Percentiles rank a stretch among this genome's conserved stretches.
Conservation (phyloP, 2,113 vertebrate species). For the Toxotes chatareus region DNA sequence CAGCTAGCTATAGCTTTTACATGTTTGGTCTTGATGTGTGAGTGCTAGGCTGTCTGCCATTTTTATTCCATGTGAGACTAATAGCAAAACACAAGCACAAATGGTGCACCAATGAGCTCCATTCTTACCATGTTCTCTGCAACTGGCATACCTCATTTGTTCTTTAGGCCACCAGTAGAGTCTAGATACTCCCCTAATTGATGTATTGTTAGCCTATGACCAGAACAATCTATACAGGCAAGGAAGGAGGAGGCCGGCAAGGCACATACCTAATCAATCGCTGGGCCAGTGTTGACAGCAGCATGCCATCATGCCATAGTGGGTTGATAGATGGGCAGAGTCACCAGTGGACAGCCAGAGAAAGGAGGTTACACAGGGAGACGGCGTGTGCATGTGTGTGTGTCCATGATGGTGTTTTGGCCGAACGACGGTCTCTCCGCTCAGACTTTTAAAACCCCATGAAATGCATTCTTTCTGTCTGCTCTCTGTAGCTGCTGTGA, state of each 20-base stretch:
- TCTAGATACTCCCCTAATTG: conserved; percentile 80
- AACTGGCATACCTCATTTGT: conserved; percentile 67
- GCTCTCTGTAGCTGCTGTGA: conserved; percentile 74
- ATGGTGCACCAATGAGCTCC: too few species aligned
- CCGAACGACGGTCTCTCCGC: conserved; percentile 51
- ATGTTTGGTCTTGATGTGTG: too few species aligned
- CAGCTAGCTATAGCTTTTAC: too few species aligned
- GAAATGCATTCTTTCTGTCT: conserved; percentile 76
- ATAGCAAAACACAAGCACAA: too few species aligned
- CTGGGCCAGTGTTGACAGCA: conserved; percentile 75
- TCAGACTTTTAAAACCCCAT: conserved; percentile 74
- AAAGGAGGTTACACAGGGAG: conserved; percentile 61
- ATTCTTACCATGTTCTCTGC: too few species aligned
- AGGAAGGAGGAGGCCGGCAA: conserved; percentile 60
- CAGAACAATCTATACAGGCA: conserved; percentile 71
- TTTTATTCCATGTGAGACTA: too few species aligned
- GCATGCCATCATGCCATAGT: conserved; percentile 73
- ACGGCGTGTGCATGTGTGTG: conserved; percentile 23
- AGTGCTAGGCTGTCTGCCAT: too few species aligned
- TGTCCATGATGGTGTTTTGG: conserved; percentile 48
- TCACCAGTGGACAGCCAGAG: conserved; percentile 54
- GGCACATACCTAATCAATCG: conserved; percentile 80
- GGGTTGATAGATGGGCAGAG: conserved; percentile 74
- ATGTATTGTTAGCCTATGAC: conserved; percentile 79
- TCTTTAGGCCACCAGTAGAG: conserved; percentile 70